Evolutionary conservation across 2,113 vertebrate species (phyloP).

Genomic region (Polyodon spathula): DNA sequence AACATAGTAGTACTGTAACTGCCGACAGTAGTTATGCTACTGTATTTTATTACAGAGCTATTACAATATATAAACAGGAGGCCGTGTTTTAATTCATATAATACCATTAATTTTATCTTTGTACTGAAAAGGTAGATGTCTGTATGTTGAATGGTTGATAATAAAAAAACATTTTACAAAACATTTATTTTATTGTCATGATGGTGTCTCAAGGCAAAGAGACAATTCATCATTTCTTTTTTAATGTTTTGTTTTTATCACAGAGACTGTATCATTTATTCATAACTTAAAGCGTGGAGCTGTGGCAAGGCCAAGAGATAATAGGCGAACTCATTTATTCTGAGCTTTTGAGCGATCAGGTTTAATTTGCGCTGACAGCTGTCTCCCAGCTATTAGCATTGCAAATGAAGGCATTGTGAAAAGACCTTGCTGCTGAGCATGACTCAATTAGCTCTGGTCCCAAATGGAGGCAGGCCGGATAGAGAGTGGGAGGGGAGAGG

Average conservation of each 20-base stretch:
- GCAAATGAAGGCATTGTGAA: slow-evolving; percentile 38
- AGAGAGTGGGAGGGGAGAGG: neutral
- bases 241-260: slow-evolving; percentile 15
- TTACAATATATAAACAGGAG: no score
- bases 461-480: neutral
- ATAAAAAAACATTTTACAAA: slow-evolving; percentile 18
- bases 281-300: slow-evolving; percentile 43
- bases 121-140: no score
- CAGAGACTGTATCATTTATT: slow-evolving; percentile 48
- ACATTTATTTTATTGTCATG: slow-evolving; percentile 17
- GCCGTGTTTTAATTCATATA: no score
- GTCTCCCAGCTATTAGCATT: slow-evolving; percentile 55
- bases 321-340: slow-evolving; percentile 56
- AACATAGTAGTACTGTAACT: no score
- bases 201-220: slow-evolving; percentile 26
- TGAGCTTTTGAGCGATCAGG: slow-evolving; percentile 43
- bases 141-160: no score
- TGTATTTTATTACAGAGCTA: no score
- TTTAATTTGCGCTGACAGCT: slow-evolving; percentile 49
- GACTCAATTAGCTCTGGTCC: slow-evolving; percentile 2
- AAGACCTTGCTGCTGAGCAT: neutral
- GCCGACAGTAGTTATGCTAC: no score
- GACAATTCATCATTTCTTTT: slow-evolving; percentile 25
- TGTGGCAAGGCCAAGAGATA: slow-evolving; percentile 50
- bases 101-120: no score